Conservation (phyloP, 2,113 vertebrate genomes). For the Prionailurus viverrinus region DNA sequence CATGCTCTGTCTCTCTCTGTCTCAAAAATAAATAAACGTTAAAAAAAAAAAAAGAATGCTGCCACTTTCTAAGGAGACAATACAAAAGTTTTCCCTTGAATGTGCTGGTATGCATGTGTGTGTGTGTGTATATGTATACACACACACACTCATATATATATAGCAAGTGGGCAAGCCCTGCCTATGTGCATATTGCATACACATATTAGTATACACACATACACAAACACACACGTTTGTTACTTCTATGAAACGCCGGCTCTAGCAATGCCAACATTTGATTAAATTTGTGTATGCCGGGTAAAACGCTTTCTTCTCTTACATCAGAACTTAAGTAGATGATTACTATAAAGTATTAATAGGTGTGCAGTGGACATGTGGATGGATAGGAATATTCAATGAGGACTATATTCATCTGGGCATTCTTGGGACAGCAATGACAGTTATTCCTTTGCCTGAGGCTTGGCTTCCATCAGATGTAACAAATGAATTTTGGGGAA, state of each 20-base stretch:
- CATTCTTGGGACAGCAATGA: not conserved
- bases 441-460: constrained; percentile 48
- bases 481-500: constrained; percentile 48
- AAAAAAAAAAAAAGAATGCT: not conserved
- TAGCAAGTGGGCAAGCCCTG: not conserved
- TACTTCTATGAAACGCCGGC: constrained; percentile 1
- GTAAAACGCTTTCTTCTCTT: constrained; percentile 13
- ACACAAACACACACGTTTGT: not conserved
- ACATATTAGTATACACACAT: not conserved
- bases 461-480: constrained; percentile 41
- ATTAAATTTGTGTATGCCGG: not conserved
- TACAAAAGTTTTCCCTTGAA: not conserved
- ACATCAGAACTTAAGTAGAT: constrained; percentile 9
- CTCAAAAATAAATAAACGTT: too few relatives aligned
- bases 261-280: not conserved
- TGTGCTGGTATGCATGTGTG: not conserved
- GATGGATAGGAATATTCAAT: not conserved
- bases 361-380: not conserved
- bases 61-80: constrained; percentile 12
- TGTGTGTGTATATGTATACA: not conserved
- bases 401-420: not conserved
- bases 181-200: not conserved
- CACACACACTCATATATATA: not conserved
- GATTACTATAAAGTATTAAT: not conserved
- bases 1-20: too few relatives aligned